Evolutionary conservation across 2,797 vertebrate species (phyloP).

Genomic region (Parambassis ranga): DNA sequence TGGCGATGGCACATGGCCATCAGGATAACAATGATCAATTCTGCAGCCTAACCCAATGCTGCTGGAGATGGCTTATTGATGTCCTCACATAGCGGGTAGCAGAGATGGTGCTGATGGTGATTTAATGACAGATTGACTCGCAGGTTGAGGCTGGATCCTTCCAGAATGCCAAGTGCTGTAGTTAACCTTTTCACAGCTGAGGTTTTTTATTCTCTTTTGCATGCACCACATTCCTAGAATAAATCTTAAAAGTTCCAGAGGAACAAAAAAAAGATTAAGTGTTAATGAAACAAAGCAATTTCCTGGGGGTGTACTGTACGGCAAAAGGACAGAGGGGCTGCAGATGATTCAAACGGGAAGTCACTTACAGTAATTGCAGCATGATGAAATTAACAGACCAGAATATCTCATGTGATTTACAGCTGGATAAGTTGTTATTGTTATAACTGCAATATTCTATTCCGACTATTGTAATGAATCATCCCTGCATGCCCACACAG

Average conservation of each 20-base stretch:
- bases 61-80: slow-evolving; percentile 70
- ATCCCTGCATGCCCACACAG: slow-evolving; percentile 42
- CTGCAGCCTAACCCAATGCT: slow-evolving; percentile 39
- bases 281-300: neutral
- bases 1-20: slow-evolving; percentile 56
- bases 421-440: slow-evolving; percentile 29
- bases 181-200: slow-evolving; percentile 35
- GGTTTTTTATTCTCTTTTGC: neutral
- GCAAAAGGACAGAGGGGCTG: neutral
- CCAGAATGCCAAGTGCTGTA: slow-evolving; percentile 50
- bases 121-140: slow-evolving; percentile 61
- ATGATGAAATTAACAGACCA: slow-evolving; percentile 5
- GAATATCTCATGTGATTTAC: slow-evolving; percentile 18
- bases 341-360: slow-evolving; percentile 8
- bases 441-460: slow-evolving; percentile 23
- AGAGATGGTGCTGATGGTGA: slow-evolving; percentile 48
- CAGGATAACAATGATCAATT: slow-evolving; percentile 68
- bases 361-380: slow-evolving; percentile 24
- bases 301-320: neutral
- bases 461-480: slow-evolving; percentile 32
- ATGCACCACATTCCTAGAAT: neutral
- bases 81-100: slow-evolving; percentile 40
- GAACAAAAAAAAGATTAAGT: neutral
- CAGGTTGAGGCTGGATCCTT: slow-evolving; percentile 33
- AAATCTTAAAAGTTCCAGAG: neutral